Base-by-base conservation (phyloP, 2,113 vertebrate species). In the Syrmaticus mikado region DNA sequence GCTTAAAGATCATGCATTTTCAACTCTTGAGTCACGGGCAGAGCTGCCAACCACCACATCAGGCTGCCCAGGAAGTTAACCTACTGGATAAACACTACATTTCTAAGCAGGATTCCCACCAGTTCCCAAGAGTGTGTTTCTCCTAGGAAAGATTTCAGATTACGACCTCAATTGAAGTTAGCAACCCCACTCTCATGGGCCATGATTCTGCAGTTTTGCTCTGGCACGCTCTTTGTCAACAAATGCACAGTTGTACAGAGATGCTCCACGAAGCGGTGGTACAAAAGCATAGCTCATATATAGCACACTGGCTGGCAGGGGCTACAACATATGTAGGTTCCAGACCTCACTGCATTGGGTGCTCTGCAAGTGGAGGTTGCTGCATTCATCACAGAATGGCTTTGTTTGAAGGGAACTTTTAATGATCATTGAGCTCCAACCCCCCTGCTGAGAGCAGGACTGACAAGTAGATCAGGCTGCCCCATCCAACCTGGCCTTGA, bases 261-360 rank as follows among this genome's bases (percentile, higher is more conserved):
- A 18, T 2, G 1, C 3, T 4, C 21, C 30, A 8, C 13, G n/a
- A 58, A 58, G 67, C 2, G 5, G 68, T 43, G 55, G n/a, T 27
- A 57, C 13, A 36, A 10, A 6, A 3, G 7, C 8, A 2, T 2
- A 19, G 14, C 27, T 41, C 2, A 18, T 30, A 5, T 16, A 18
- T 6, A 55, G 53, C 55, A 32, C 19, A 27, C 55, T 71, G 22
- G 48, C 22, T 50, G 27, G 57, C 40, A 52, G 21, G 34, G 65
- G 21, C 36, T 3, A 0, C 0, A 21, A 21, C 2, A 8, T 17
- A 2, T 30, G 11, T 61, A 38, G 64, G 62, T 25, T 38, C 13
- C 21, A 64, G 11, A 20, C 53, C 62, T 13, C 14, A 1, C 10
- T 2, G 9, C 17, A 13, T 2, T 4, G n/a, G 15, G 27, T 58